Base-by-base conservation (phyloP, 1,140 invertebrate genomes). In the Polypedilum vanderplanki region DNA sequence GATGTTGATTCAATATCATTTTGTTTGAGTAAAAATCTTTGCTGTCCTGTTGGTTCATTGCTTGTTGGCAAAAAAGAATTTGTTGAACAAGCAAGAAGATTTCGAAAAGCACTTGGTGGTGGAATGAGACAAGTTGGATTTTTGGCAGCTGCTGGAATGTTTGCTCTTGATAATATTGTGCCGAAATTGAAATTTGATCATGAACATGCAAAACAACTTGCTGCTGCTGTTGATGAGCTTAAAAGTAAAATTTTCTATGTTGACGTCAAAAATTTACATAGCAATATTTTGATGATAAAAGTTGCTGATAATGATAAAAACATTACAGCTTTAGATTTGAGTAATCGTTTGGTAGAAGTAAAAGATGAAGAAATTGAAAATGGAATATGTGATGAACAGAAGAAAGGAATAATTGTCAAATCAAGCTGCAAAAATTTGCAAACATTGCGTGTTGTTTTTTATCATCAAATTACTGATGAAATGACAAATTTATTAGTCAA, bases 61-160 rank as follows among this genome's bases (percentile, higher is more conserved):
- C 82, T 99, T 1, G 90, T 90, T 17, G 97, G 96, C 10, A 87
- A 85, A 7, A 87, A 87, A 75, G 84, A 85, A 2, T 98, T 98
- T 79, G 91, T 98, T 77, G 80, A 83, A 76, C 85, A 89, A 77
- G 93, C 93, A 0, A 86, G 87, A 9, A 87, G 94, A 76, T 78
- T 89, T 4, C 85, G 95, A 10, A 98, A 98, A 83, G 91, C 89
- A 67, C 79, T 98, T 12, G 97, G 97, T 10, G 96, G 96, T 20
- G 95, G 91, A 0, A 94, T 97, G 94, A 84, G 96, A 75, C 96
- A 98, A 84, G 88, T 86, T 18, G 97, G 97, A 7, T 85, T 97
- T 33, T 80, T 98, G 7, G 96, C 96, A 1, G 95, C 94, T 0
- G 91, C 95, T 18, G 95, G 94, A 2, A 78, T 96, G 0, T 88